A percentile compares a stretch with the other conserved stretches of the same genome.
These are phyloP conservation scores for Sebastes fasciatus DNA, from an alignment of 2,113 vertebrate genomes.

Conservation along the genomic window DNA sequence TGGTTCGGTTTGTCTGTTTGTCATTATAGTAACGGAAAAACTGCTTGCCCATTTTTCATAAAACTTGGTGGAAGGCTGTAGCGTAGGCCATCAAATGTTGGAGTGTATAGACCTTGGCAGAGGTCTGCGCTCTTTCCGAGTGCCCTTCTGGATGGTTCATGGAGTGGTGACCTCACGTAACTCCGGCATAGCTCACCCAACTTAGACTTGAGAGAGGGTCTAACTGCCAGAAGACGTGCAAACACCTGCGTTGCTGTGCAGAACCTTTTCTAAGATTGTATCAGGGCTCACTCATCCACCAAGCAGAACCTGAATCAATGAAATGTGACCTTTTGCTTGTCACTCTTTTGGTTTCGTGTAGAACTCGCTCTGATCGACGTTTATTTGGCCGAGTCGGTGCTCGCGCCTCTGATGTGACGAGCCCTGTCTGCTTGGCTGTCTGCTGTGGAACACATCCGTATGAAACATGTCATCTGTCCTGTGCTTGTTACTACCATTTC, in stretches of 20 bases:
- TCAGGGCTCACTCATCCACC: neutral
- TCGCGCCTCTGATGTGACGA: slow-evolving; percentile 51
- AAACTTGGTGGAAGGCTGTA: neutral
- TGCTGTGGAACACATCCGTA: slow-evolving; percentile 64
- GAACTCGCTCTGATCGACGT: neutral
- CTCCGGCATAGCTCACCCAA: too few species aligned
- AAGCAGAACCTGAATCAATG: too few species aligned
- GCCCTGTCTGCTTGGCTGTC: slow-evolving; percentile 55
- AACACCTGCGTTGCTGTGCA: neutral
- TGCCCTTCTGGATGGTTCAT: neutral
- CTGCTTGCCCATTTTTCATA: neutral
- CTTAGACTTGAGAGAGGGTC: too few species aligned
- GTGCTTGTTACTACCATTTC: slow-evolving; percentile 62
- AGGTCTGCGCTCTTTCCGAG: neutral
- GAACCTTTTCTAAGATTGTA: neutral
- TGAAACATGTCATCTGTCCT: slow-evolving; percentile 72
- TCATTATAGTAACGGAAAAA: neutral
- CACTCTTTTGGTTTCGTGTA: neutral
- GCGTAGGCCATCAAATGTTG: neutral
- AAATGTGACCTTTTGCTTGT: slow-evolving; percentile 9
- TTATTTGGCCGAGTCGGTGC: slow-evolving; percentile 1
- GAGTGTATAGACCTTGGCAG: neutral
- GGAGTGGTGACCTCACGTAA: neutral
- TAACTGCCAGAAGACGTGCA: too few species aligned
- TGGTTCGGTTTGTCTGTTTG: neutral